These are phyloP conservation scores for Onychostoma macrolepis DNA, from an alignment of 2,113 vertebrate species.

Conservation along the genomic window DNA sequence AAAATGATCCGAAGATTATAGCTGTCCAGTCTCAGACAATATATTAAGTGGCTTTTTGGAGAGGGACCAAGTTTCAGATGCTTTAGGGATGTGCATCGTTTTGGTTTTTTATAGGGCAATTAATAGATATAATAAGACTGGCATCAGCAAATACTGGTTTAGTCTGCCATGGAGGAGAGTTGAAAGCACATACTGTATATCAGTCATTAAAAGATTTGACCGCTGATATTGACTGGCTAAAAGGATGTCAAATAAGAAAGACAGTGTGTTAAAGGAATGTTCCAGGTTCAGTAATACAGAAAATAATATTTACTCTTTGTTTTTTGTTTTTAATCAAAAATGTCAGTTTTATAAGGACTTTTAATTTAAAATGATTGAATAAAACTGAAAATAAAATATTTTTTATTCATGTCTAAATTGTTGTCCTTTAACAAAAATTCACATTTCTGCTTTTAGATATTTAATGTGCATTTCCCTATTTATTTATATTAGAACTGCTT, in stretches of 20 bases:
- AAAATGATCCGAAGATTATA: slow-evolving; percentile 39
- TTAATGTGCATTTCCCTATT: not conserved
- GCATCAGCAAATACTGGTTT: not conserved
- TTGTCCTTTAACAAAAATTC: not conserved
- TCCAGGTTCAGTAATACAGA: not conserved
- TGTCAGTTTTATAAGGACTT: not conserved
- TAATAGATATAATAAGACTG: slow-evolving; percentile 48
- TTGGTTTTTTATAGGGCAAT: slow-evolving; percentile 34
- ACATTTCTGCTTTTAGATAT: not conserved
- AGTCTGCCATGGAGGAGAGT: not conserved
- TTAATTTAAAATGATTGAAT: not conserved
- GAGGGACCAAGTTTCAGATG: slow-evolving; percentile 33
- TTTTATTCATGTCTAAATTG: not conserved
- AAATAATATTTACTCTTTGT: not conserved
- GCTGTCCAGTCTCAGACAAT: slow-evolving; percentile 30
- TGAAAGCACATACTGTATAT: not conserved
- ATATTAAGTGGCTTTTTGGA: slow-evolving; percentile 52
- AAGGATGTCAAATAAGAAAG: not conserved
- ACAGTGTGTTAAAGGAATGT: not conserved
- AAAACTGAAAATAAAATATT: not conserved
- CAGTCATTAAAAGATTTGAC: not conserved
- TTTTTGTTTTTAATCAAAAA: not conserved
- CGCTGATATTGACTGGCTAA: not conserved
- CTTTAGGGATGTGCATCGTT: slow-evolving; percentile 1
- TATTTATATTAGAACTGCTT: not conserved